Conservation (phyloP, 1,140 invertebrate genomes). For the Drosophila grimshawi region DNA sequence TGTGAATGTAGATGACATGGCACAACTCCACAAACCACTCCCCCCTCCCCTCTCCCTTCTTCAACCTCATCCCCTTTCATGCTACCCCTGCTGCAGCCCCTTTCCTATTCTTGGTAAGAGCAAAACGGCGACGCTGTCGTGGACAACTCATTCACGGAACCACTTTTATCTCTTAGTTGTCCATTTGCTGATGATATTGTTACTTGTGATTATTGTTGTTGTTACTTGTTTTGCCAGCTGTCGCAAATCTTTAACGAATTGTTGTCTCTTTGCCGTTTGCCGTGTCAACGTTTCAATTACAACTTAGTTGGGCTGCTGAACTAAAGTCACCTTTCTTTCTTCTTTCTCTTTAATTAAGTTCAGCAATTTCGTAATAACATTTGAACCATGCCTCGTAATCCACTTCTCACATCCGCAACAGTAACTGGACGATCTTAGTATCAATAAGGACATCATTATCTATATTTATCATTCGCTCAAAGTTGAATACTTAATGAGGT, state of each 20-base stretch:
- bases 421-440: neutral
- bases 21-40: neutral
- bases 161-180: conserved; percentile 7
- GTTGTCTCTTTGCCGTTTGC: conserved; percentile 14
- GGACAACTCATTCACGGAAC: conserved; percentile 39
- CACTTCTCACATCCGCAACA: conserved; percentile 11
- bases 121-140: neutral
- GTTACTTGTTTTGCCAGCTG: conserved; percentile 42
- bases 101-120: conserved; percentile 29
- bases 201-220: conserved; percentile 6
- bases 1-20: conserved; percentile 35
- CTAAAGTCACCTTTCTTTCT: neutral
- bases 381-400: conserved; percentile 6
- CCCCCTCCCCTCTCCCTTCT: neutral
- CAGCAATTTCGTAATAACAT: conserved; percentile 12
- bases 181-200: conserved; percentile 17
- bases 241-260: conserved; percentile 35
- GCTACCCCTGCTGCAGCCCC: neutral
- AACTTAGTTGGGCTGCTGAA: conserved; percentile 6
- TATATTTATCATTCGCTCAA: neutral
- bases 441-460: no score
- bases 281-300: conserved; percentile 22
- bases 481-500: conserved; percentile 27
- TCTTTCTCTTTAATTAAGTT: conserved; percentile 2
- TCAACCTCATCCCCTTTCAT: no score